phyloP scores from a whole-genome alignment of 2,888 invertebrate species.

The Ceraclea dissimilis region DNA sequence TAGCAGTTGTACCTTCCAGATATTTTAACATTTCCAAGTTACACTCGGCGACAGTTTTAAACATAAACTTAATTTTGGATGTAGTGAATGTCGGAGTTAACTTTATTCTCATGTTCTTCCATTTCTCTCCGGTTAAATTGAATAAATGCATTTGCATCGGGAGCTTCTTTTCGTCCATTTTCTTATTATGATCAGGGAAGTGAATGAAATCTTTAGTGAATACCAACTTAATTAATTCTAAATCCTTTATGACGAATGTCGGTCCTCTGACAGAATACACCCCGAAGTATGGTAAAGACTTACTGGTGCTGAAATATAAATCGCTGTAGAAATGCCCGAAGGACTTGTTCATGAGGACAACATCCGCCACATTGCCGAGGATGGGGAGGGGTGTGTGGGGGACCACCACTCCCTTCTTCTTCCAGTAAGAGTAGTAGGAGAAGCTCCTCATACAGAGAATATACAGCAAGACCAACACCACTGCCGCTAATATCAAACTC shows the following conservation, averaged over 20 bases:
- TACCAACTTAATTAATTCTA: slow-evolving; percentile 32
- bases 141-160: slow-evolving; percentile 34
- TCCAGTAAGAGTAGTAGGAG: slow-evolving; percentile 12
- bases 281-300: slow-evolving; percentile 33
- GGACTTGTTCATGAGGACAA: background rate
- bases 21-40: slow-evolving; percentile 28
- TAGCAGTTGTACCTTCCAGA: slow-evolving; percentile 12
- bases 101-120: slow-evolving; percentile 39
- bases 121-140: slow-evolving; percentile 34
- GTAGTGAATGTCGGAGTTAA: slow-evolving; percentile 43
- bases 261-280: slow-evolving; percentile 5
- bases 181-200: slow-evolving; percentile 34
- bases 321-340: background rate
- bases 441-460: background rate
- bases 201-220: slow-evolving; percentile 35
- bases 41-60: slow-evolving; percentile 32
- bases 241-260: slow-evolving; percentile 26
- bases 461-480: background rate
- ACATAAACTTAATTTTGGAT: slow-evolving; percentile 44
- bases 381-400: slow-evolving; percentile 7
- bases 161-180: slow-evolving; percentile 32
- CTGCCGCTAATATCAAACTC: background rate
- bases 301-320: background rate
- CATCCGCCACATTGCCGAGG: slow-evolving; percentile 15
- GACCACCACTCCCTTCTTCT: slow-evolving; percentile 24